Conservation (phyloP, 1,140 invertebrate species). For the Pararge aegeria region DNA sequence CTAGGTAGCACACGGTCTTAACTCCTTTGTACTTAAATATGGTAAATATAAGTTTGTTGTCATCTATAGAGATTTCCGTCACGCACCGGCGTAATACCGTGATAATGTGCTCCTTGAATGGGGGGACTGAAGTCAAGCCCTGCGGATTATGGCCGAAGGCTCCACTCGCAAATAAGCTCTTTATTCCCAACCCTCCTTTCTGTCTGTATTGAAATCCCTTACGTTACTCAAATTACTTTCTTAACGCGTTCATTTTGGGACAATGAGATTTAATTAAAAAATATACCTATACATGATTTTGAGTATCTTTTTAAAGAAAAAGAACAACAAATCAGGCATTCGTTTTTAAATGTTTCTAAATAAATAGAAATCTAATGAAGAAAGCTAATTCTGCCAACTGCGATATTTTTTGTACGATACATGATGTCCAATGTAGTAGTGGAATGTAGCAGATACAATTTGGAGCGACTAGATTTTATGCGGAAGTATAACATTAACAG, state of each 20-base stretch:
- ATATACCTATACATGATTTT: background rate
- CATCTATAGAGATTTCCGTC: background rate
- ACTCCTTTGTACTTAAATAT: too few species aligned
- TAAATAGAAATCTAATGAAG: too few species aligned
- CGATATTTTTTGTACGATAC: too few species aligned
- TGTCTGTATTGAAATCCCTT: constrained; percentile 20
- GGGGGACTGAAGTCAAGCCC: constrained; percentile 6
- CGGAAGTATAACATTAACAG: too few species aligned
- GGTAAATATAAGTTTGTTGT: background rate
- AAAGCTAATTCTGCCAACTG: too few species aligned
- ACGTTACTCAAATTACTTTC: constrained; percentile 17
- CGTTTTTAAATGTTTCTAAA: too few species aligned
- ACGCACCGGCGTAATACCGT: constrained; percentile 8
- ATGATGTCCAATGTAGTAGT: too few species aligned
- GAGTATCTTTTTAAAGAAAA: too few species aligned
- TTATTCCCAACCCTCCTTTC: constrained; percentile 25
- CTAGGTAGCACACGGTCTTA: too few species aligned
- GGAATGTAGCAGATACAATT: too few species aligned
- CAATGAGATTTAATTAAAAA: background rate
- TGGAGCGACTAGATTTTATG: too few species aligned
- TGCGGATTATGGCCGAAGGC: constrained; percentile 58
- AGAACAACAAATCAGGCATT: too few species aligned
- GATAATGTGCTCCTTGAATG: constrained; percentile 9
- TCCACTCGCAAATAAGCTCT: constrained; percentile 54
- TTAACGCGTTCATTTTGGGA: constrained; percentile 1